Conservation (phyloP, 2,113 vertebrate species). For the Sula dactylatra region DNA sequence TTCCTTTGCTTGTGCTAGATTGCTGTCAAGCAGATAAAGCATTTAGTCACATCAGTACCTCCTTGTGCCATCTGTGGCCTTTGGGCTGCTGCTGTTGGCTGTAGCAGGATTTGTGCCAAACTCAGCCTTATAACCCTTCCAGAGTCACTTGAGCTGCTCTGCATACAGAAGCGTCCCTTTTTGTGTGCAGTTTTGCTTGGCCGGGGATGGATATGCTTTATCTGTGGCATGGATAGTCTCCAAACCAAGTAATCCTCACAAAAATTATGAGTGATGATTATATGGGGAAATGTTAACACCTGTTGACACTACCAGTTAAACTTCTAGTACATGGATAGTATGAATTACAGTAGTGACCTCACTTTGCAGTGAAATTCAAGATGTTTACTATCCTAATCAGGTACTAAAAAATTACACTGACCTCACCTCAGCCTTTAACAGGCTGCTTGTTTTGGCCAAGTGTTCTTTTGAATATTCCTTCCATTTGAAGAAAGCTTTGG, state of each 20-base stretch:
- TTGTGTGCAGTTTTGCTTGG: not conserved
- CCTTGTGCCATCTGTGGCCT: not conserved
- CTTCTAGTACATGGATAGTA: not conserved
- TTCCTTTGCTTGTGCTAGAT: not conserved
- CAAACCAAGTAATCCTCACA: not conserved
- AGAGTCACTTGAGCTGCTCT: not conserved
- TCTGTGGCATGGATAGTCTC: not conserved
- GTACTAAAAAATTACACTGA: not conserved
- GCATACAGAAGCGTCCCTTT: accelerated
- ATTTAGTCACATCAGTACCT: not conserved
- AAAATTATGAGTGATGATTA: not conserved
- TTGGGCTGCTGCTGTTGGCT: not conserved
- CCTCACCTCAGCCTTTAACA: not conserved
- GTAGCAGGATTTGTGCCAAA: not conserved
- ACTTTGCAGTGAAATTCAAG: not conserved
- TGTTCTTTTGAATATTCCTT: not conserved
- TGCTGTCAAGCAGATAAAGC: not conserved
- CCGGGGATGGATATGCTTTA: not conserved
- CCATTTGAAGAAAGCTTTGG: not conserved
- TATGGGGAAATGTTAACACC: not conserved
- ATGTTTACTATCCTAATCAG: not conserved
- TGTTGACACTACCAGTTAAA: not conserved
- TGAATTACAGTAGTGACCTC: not conserved
- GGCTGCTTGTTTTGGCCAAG: not conserved
- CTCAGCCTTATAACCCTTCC: not conserved